phyloP scores from a whole-genome alignment of 1,140 invertebrate species.

The Orius insidiosus region DNA sequence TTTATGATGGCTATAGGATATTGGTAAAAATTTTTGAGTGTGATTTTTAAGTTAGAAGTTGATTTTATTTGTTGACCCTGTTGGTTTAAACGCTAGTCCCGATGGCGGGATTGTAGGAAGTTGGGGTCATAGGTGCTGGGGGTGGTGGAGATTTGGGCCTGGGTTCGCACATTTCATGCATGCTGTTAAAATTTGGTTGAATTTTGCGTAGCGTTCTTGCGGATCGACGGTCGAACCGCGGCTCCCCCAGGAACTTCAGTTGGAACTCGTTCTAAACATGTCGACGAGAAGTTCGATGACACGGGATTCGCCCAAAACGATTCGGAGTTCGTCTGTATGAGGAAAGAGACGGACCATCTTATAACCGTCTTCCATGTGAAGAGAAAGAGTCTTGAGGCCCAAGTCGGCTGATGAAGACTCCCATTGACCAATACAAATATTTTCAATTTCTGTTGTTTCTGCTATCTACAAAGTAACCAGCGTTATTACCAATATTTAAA shows the following conservation, averaged over 20 bases:
- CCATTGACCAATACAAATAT: conserved; percentile 41
- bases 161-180: conserved; percentile 49
- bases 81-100: conserved; percentile 20
- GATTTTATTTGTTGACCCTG: no score
- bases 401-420: conserved; percentile 49
- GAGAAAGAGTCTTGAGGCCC: conserved; percentile 43
- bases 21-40: no score
- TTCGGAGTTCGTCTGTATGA: conserved; percentile 53
- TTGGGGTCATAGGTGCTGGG: conserved; percentile 6
- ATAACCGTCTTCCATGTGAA: conserved; percentile 44
- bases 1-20: no score
- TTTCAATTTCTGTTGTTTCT: conserved; percentile 10
- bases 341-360: conserved; percentile 41
- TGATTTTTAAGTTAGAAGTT: no score
- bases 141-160: neutral
- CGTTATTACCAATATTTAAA: no score
- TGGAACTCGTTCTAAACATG: conserved; percentile 71
- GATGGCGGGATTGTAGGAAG: conserved; percentile 16
- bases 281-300: conserved; percentile 52
- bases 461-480: conserved; percentile 1
- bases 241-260: conserved; percentile 68
- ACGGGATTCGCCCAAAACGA: conserved; percentile 48
- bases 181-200: conserved; percentile 56
- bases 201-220: conserved; percentile 51
- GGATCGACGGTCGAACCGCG: conserved; percentile 45